Conservation (phyloP, 64 coral and sea anemone genomes). For the Pocillopora verrucosa region DNA sequence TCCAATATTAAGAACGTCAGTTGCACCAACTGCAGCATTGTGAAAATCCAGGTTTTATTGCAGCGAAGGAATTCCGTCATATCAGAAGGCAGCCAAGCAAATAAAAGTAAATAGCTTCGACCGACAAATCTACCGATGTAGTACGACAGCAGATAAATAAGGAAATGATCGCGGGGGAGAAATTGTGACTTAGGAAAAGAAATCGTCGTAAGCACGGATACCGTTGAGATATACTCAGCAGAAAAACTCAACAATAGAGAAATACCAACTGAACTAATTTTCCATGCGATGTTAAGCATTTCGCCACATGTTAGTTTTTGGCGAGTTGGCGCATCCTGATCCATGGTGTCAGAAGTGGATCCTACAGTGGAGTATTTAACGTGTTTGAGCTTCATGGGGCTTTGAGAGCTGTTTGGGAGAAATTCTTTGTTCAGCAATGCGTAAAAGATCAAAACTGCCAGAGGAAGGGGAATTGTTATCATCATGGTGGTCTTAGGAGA, state of each 20-base stretch:
- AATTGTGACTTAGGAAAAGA: conserved; percentile 57
- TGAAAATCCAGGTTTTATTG: conserved; percentile 76
- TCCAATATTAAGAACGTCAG: conserved; percentile 60
- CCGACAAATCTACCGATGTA: conserved; percentile 80
- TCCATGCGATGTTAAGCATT: conserved; percentile 33
- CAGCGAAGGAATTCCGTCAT: conserved; percentile 29
- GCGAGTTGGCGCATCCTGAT: background rate
- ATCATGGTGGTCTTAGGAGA: conserved; percentile 76
- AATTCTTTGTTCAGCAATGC: conserved; percentile 76
- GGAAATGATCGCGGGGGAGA: conserved; percentile 67
- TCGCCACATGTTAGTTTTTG: conserved; percentile 5
- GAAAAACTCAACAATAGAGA: conserved; percentile 63
- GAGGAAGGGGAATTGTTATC: conserved; percentile 65
- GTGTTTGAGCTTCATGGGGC: background rate
- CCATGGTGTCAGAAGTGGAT: background rate
- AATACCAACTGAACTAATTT: conserved; percentile 63
- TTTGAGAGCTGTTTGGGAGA: background rate
- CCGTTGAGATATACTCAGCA: conserved; percentile 61
- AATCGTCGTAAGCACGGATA: conserved; percentile 71
- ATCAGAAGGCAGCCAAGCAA: conserved; percentile 28
- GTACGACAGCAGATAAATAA: conserved; percentile 65
- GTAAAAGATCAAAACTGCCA: conserved; percentile 66
- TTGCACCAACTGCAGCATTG: conserved; percentile 11
- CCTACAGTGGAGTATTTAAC: conserved; percentile 30
- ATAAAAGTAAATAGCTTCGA: conserved; percentile 63